Conservation (phyloP, 2,888 invertebrate species). For the Lydus trimaculatus region DNA sequence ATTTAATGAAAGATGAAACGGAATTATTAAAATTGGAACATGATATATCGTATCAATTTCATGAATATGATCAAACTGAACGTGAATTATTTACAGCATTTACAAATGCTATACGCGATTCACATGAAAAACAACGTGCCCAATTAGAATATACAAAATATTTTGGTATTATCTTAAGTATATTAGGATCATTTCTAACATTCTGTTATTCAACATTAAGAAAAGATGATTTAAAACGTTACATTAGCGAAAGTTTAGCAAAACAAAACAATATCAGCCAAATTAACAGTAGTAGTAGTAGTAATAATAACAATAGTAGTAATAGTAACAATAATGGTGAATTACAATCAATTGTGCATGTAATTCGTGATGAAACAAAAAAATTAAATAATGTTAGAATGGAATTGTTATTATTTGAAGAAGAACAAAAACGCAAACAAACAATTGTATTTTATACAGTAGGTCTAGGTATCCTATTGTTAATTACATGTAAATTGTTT, state of each 20-base stretch:
- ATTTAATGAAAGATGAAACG: conserved; percentile 75
- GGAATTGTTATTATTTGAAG: neutral
- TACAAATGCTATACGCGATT: conserved; percentile 78
- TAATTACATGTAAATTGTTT: neutral
- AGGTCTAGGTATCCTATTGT: neutral
- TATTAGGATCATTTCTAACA: conserved; percentile 55
- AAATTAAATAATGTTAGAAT: neutral
- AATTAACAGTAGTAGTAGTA: neutral
- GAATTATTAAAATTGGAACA: conserved; percentile 72
- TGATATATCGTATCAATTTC: conserved; percentile 67
- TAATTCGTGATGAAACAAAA: neutral
- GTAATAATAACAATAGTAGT: neutral
- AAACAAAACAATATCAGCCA: neutral
- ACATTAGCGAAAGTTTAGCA: conserved; percentile 45
- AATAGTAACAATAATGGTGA: neutral
- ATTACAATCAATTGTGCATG: neutral
- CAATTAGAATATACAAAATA: conserved; percentile 86
- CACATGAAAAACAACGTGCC: conserved; percentile 83
- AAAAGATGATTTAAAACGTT: conserved; percentile 54
- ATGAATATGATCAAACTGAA: conserved; percentile 75
- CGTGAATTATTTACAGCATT: conserved; percentile 76
- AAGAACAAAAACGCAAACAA: neutral
- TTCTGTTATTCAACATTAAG: conserved; percentile 53
- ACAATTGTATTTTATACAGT: neutral
- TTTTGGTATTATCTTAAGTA: conserved; percentile 64